Base-by-base conservation (phyloP, 2,888 invertebrate species). In the Automeris io region DNA sequence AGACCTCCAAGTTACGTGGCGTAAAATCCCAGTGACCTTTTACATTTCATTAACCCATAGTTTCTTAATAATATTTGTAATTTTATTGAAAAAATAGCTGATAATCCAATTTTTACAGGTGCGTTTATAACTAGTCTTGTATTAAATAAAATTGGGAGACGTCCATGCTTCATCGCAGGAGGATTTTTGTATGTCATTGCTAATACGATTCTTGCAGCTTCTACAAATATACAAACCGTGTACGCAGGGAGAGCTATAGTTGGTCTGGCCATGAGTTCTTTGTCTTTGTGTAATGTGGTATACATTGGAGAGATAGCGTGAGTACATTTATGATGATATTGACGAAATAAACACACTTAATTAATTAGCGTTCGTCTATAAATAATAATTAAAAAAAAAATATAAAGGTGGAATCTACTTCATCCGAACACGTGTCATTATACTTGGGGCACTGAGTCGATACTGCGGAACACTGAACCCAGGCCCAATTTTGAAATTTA, bases 261-360 rank as follows among this genome's bases (percentile, higher is more conserved):
- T n/a, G 33, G 33, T 19, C 2, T 19, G 7, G 9, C 11, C 0
- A n/a, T 21, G 21, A 1, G 33, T 7, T 34, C 22, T 2, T 5
- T 4, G 2, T 6, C 34, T 3, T 26, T 34, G 5, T 2, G 39
- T 6, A 8, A n/a, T 12, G 18, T 44, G 2, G 6, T 43, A 4
- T 49, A 47, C 16, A 29, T 43, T 12, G 49, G 46, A 18, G 49
- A 49, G 35, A 47, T 46, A 22, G 42, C 49, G 52, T 52, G 21
- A 48, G 49, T 46, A 9, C 1, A 2, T 24, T 5, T 7, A 12
- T 1, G 6, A 19, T 19, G 3, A 25, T 4, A 11, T 4, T 25
- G 25, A n/a, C n/a, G n/a, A n/a, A n/a, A n/a, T n/a, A n/a, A n/a
- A n/a, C n/a, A n/a, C n/a, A n/a, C n/a, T n/a, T n/a, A n/a, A n/a